phyloP scores from a whole-genome alignment of 2,113 vertebrate genomes.

The Malurus melanocephalus region DNA sequence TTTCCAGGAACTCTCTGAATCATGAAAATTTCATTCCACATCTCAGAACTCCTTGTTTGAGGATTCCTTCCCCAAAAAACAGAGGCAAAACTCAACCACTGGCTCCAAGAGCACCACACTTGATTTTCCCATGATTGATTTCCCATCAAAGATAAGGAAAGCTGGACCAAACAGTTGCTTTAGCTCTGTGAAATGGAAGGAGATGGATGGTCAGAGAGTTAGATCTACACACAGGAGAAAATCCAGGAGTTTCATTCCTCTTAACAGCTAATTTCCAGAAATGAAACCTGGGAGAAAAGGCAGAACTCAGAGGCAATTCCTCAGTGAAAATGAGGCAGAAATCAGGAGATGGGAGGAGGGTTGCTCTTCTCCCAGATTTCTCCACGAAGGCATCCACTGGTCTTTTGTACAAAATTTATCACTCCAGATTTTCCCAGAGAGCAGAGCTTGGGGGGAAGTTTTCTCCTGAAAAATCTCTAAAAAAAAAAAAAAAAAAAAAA shows the following conservation, averaged over 20 bases:
- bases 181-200: neutral
- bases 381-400: neutral
- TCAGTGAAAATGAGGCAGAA: neutral
- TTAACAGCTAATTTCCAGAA: neutral
- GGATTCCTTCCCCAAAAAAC: neutral
- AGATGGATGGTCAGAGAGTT: neutral
- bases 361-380: neutral
- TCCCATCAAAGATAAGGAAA: neutral
- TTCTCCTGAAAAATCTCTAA: neutral
- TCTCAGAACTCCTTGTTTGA: neutral
- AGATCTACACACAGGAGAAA: neutral
- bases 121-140: neutral
- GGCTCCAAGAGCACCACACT: neutral
- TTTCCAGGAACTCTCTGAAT: neutral
- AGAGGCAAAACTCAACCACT: neutral
- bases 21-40: accelerated
- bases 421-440: neutral
- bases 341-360: neutral
- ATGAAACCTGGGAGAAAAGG: neutral
- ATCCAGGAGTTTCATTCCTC: neutral
- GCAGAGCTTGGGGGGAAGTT: neutral
- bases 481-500: neutral
- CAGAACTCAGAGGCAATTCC: neutral
- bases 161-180: neutral
- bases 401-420: neutral